Conservation (phyloP, 2,113 vertebrate genomes). For the Heteronetta atricapilla region DNA sequence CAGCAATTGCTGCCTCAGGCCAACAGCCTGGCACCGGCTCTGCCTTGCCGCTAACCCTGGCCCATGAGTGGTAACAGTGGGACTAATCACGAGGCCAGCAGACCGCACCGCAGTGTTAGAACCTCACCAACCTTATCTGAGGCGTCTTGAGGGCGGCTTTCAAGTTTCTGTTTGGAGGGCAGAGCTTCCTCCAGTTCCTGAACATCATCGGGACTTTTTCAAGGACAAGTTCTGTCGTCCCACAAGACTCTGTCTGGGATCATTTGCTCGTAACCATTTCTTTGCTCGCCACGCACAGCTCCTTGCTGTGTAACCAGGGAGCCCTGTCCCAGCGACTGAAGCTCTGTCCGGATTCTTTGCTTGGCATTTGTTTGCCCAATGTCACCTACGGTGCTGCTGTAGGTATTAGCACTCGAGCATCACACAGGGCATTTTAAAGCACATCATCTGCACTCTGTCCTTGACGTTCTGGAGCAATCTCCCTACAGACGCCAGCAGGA, state of each 20-base stretch:
- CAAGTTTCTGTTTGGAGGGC: accelerated
- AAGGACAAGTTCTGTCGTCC: background rate
- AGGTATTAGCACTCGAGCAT: accelerated
- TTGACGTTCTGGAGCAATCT: background rate
- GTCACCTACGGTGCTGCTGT: accelerated
- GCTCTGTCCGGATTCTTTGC: accelerated
- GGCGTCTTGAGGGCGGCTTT: background rate
- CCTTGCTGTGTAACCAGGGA: background rate
- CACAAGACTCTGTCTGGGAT: background rate
- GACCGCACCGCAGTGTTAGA: background rate
- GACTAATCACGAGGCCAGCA: background rate
- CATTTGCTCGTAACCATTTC: accelerated
- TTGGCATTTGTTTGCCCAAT: background rate
- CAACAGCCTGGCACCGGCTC: background rate
- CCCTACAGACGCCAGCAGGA: background rate
- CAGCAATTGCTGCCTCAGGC: background rate
- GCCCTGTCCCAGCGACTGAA: accelerated
- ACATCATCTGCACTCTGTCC: background rate
- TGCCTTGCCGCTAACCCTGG: background rate
- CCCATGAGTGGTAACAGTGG: background rate
- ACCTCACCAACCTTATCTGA: background rate
- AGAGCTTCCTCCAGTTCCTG: background rate
- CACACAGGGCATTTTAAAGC: background rate
- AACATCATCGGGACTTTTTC: background rate
- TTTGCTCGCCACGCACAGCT: background rate